Evolutionary conservation across 2,113 vertebrate genomes (phyloP).

Genomic region (Phylloscopus whistleri): DNA sequence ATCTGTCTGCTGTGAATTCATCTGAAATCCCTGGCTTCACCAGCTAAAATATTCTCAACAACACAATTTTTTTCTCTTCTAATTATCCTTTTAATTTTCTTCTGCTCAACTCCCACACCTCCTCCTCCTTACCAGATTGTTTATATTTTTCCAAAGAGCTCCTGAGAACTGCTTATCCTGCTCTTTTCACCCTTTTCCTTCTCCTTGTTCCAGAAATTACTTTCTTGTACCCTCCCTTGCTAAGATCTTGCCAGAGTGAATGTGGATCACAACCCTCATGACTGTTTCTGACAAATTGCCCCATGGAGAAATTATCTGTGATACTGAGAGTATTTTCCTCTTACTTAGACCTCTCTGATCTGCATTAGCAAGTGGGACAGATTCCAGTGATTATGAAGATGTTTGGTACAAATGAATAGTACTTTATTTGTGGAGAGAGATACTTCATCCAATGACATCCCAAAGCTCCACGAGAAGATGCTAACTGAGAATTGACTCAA

Average conservation of each 20-base stretch:
- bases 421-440: not conserved
- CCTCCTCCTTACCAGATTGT: constrained; percentile 62
- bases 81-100: constrained; percentile 66
- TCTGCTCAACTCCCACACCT: constrained; percentile 51
- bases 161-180: constrained; percentile 45
- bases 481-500: not conserved
- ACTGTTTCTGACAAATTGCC: not conserved
- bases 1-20: constrained; percentile 60
- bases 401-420: not conserved
- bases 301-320: not conserved
- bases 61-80: constrained; percentile 5
- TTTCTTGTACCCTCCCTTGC: not conserved
- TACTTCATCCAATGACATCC: not conserved
- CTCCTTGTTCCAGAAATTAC: not conserved
- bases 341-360: not conserved
- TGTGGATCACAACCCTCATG: not conserved
- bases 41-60: constrained; percentile 39
- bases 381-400: not conserved
- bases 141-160: constrained; percentile 57
- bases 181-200: constrained; percentile 27
- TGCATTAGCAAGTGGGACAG: not conserved
- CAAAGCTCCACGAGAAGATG: not conserved
- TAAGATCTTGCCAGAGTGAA: not conserved
- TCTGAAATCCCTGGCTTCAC: constrained; percentile 41
- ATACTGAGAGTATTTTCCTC: not conserved